Conservation (phyloP, 2,113 vertebrate species). For the Mirza zaza region DNA sequence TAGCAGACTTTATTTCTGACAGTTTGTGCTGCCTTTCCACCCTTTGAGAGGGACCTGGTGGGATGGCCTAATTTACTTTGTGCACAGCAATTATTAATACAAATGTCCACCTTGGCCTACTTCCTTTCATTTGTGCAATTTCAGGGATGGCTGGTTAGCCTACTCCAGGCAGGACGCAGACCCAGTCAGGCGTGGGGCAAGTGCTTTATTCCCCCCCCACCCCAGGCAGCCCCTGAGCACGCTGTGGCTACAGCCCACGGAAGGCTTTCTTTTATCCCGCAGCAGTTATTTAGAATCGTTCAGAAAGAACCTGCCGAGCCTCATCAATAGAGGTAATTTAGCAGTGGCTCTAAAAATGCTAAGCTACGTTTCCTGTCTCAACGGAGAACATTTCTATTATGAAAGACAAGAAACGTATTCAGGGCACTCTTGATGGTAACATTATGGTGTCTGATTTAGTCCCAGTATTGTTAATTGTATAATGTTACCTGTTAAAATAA, state of each 20-base stretch:
- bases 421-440: not conserved
- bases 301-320: slow-evolving; percentile 45
- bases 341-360: slow-evolving; percentile 48
- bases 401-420: slow-evolving; percentile 35
- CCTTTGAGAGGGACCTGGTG: slow-evolving; percentile 3
- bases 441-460: slow-evolving; percentile 43
- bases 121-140: slow-evolving; percentile 59
- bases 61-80: slow-evolving; percentile 27
- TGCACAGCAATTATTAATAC: slow-evolving; percentile 48
- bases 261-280: slow-evolving; percentile 4
- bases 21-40: not conserved
- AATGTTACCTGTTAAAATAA: slow-evolving; percentile 28
- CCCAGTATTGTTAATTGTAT: slow-evolving; percentile 26
- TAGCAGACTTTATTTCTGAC: slow-evolving; percentile 64
- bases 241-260: not conserved
- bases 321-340: slow-evolving; percentile 62
- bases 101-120: slow-evolving; percentile 51
- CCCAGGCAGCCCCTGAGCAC: not conserved
- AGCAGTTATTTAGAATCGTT: slow-evolving; percentile 23
- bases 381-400: slow-evolving; percentile 39
- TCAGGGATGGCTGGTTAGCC: slow-evolving; percentile 46
- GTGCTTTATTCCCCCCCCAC: slow-evolving; percentile 45
- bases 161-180: not conserved
- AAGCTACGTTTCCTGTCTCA: slow-evolving; percentile 30
- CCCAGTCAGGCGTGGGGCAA: not conserved